Base-by-base conservation (phyloP, 2,888 invertebrate genomes). In the Leptopilina myrica region DNA sequence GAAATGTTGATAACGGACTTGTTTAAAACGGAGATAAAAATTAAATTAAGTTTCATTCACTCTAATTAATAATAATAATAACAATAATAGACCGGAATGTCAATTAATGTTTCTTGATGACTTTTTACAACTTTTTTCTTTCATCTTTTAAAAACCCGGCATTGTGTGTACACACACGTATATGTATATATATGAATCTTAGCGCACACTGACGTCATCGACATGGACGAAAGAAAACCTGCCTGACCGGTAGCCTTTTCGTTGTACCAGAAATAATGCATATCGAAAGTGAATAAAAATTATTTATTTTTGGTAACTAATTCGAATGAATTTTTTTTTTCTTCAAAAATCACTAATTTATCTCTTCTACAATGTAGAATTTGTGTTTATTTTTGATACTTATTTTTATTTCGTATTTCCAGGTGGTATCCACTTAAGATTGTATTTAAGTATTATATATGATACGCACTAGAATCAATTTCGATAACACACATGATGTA, bases 191-290 rank as follows among this genome's bases (percentile, higher is more conserved):
- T 81, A 84, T 83, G 84, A 88, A 86, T 85, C 83, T 86, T 85
- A 84, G 81, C 84, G 80, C 79, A 80, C 79, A 80, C 76, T 87
- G 88, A 88, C 88, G 88, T 88, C 86, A 86, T 78, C 77, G 80
- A 79, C 80, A 80, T 83, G 84, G 85, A 85, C 84, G 83, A 84
- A 65, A 83, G 86, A 91, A 91, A 91, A 91, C 90, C 90, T 91
- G 91, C 89, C 89, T 89, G 90, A 90, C 91, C 89, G 90, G 90
- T 90, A 90, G 89, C 20, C 87, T 89, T 49, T 89, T 89, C 88
- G 87, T 85, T 88, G 87, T 86, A 88, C 88, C 80, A 83, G 78
- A 82, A 83, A 82, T 84, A 80, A 79, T 73, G 78, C 81, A 43
- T 43, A 64, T 80, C 78, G 82, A 83, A 83, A 83, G 79, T 79